These are phyloP conservation scores for Athalia circularis DNA, from an alignment of 2,888 invertebrate genomes.

Conservation along the genomic window DNA sequence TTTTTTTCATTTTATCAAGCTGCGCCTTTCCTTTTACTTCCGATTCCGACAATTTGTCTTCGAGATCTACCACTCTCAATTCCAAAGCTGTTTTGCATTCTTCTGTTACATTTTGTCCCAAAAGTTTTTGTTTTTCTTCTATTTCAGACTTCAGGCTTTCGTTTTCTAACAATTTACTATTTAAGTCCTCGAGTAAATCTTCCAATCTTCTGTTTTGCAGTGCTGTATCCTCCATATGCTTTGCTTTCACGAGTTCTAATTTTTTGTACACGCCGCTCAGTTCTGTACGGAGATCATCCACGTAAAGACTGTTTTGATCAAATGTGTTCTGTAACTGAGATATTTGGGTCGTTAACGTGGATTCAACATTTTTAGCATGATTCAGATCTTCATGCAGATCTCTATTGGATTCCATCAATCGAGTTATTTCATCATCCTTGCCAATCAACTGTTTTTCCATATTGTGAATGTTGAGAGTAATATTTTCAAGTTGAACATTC, in stretches of 20 bases:
- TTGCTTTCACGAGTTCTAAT: constrained; percentile 71
- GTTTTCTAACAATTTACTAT: constrained; percentile 73
- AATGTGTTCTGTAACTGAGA: constrained; percentile 56
- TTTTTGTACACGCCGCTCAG: constrained; percentile 74
- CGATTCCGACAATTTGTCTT: constrained; percentile 71
- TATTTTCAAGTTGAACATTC: constrained; percentile 73
- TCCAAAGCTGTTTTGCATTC: constrained; percentile 68
- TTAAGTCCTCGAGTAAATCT: constrained; percentile 73
- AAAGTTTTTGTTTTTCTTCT: constrained; percentile 70
- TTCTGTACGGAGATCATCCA: constrained; percentile 61
- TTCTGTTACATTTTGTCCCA: constrained; percentile 65
- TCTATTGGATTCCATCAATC: constrained; percentile 71
- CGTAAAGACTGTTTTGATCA: constrained; percentile 58
- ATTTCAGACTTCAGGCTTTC: constrained; percentile 69
- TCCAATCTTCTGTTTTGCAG: constrained; percentile 69
- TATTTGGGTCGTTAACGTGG: constrained; percentile 55
- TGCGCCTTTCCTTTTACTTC: constrained; percentile 82
- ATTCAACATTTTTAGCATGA: constrained; percentile 60
- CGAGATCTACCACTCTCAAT: constrained; percentile 70
- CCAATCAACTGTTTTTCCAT: constrained; percentile 60
- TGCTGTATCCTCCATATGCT: constrained; percentile 72
- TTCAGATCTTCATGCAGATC: constrained; percentile 65
- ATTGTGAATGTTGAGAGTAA: constrained; percentile 57
- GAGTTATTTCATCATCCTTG: constrained; percentile 74
- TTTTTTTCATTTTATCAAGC: constrained; percentile 86